phyloP scores from a whole-genome alignment of 2,888 invertebrate genomes.

The Cenopis cana region DNA sequence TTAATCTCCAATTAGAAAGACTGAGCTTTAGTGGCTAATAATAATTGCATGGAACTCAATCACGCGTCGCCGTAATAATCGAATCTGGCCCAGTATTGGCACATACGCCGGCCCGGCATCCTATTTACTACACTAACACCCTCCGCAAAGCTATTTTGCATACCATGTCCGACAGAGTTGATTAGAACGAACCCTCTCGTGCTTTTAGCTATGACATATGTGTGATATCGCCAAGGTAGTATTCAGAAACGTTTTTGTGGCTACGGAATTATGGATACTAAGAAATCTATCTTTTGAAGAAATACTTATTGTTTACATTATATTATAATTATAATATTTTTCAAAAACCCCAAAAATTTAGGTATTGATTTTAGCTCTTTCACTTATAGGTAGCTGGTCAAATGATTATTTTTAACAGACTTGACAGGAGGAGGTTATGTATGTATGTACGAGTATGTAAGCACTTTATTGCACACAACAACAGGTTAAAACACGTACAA shows the following conservation, averaged over 20 bases:
- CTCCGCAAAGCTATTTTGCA: slow-evolving; percentile 16
- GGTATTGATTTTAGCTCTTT: no score
- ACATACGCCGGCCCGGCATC: slow-evolving; percentile 13
- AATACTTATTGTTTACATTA: no score
- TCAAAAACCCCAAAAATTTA: no score
- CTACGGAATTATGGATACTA: not conserved
- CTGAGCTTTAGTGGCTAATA: not conserved
- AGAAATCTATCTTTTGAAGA: no score
- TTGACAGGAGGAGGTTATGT: no score
- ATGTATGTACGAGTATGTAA: no score
- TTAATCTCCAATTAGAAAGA: not conserved
- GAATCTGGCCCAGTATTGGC: slow-evolving; percentile 19
- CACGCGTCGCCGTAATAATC: slow-evolving; percentile 35
- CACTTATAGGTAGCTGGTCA: no score
- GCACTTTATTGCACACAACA: no score
- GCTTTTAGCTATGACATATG: not conserved
- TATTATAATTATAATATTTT: no score
- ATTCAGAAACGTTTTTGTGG: not conserved
- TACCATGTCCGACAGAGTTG: slow-evolving; percentile 13
- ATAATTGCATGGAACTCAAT: slow-evolving; percentile 33
- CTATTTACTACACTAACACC: slow-evolving; percentile 24
- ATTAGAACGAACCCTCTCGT: slow-evolving; percentile 16
- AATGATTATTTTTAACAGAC: no score
- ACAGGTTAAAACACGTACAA: no score
- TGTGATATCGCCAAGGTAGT: not conserved